Percentiles rank a stretch among this genome's conserved stretches.
These are phyloP conservation scores for Hypotaenidia okinawae DNA, from an alignment of 2,797 vertebrate species.

Conservation along the genomic window DNA sequence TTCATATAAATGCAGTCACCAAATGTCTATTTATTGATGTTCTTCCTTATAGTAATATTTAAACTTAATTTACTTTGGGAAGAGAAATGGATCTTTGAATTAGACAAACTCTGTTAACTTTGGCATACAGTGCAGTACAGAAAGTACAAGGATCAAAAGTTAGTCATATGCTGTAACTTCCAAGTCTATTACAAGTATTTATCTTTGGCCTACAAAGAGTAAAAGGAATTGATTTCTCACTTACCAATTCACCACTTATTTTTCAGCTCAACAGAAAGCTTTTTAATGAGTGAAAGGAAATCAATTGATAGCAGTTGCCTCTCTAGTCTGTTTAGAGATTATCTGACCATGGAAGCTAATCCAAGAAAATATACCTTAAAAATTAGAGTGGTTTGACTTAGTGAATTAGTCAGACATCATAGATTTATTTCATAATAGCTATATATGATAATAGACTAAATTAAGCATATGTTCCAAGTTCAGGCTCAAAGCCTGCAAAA, in stretches of 20 bases:
- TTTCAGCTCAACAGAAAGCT: slow-evolving; percentile 69
- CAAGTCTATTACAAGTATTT: slow-evolving; percentile 43
- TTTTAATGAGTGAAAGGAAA: slow-evolving; percentile 79
- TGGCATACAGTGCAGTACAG: not conserved
- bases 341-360: not conserved
- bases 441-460: not conserved
- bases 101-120: slow-evolving; percentile 12
- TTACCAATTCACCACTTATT: slow-evolving; percentile 76
- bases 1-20: not conserved
- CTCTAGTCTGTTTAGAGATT: slow-evolving; percentile 29
- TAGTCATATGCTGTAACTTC: not conserved
- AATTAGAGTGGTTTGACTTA: not conserved
- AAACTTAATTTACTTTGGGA: not conserved
- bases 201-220: slow-evolving; percentile 36
- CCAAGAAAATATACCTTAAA: slow-evolving; percentile 6
- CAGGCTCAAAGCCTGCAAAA: not conserved
- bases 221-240: slow-evolving; percentile 61
- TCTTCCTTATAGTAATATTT: not conserved
- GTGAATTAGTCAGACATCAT: not conserved
- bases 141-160: slow-evolving; percentile 16
- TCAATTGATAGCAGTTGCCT: slow-evolving; percentile 73
- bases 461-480: not conserved
- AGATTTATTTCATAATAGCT: not conserved
- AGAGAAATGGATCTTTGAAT: not conserved
- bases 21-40: not conserved